These are phyloP conservation scores for Neoaliturus tenellus DNA, from an alignment of 2,888 invertebrate species.

Conservation along the genomic window DNA sequence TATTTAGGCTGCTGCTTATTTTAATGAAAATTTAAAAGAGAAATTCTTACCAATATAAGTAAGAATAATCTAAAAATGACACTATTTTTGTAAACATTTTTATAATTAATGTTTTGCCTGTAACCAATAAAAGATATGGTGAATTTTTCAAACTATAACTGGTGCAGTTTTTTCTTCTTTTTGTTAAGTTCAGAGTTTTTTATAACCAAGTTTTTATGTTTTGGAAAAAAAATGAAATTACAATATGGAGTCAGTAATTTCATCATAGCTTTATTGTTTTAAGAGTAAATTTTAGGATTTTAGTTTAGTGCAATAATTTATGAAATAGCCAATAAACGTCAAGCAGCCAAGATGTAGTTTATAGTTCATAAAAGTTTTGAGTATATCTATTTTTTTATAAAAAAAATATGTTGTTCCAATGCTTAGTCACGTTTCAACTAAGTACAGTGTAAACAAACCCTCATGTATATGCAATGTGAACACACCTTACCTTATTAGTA, in stretches of 20 bases:
- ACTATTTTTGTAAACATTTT: slow-evolving; percentile 37
- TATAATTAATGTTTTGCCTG: not conserved
- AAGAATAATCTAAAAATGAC: not conserved
- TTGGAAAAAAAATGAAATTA: not conserved
- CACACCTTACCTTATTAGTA: too few relatives aligned
- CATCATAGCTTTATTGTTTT: slow-evolving; percentile 26
- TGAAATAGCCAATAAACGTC: slow-evolving; percentile 12
- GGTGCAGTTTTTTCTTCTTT: slow-evolving; percentile 1
- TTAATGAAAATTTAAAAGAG: not conserved
- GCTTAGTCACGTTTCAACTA: too few relatives aligned
- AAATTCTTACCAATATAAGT: not conserved
- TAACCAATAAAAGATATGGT: slow-evolving; percentile 1
- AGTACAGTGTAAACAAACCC: too few relatives aligned
- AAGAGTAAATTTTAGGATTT: slow-evolving; percentile 11
- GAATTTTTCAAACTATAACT: not conserved
- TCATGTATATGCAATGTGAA: too few relatives aligned
- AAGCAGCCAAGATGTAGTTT: not conserved
- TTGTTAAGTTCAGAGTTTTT: too few relatives aligned
- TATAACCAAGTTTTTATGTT: too few relatives aligned
- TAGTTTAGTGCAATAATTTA: slow-evolving; percentile 44
- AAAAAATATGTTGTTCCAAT: too few relatives aligned
- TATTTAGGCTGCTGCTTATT: not conserved
- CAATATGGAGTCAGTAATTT: slow-evolving; percentile 15
- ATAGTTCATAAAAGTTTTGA: too few relatives aligned
- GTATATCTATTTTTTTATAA: too few relatives aligned